Evolutionary conservation across 2,797 vertebrate genomes (phyloP).

Genomic region (Florisuga fusca): DNA sequence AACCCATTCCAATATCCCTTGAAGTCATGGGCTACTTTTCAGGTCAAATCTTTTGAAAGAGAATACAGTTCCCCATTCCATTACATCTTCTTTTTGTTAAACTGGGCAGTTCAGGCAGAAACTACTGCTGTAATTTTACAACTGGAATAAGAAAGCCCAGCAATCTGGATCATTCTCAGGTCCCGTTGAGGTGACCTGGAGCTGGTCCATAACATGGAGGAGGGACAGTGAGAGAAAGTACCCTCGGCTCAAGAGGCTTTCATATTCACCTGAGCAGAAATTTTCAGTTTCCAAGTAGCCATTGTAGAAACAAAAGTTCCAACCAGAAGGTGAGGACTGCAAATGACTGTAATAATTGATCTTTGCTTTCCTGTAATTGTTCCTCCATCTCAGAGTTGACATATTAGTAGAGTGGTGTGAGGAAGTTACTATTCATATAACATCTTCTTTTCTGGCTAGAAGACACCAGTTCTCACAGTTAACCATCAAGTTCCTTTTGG

Average conservation of each 20-base stretch:
- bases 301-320: too few relatives aligned
- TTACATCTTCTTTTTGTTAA: neutral
- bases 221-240: too few relatives aligned
- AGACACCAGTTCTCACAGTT: neutral
- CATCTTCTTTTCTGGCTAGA: neutral
- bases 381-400: neutral
- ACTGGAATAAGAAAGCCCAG: neutral
- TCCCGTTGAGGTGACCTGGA: too few relatives aligned
- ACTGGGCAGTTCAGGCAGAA: neutral
- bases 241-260: too few relatives aligned
- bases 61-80: neutral
- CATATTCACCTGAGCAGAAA: too few relatives aligned
- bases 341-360: neutral
- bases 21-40: neutral
- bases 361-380: neutral
- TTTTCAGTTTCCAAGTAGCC: too few relatives aligned
- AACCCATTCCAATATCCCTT: neutral
- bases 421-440: neutral
- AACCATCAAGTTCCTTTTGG: neutral
- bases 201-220: too few relatives aligned
- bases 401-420: neutral
- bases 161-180: neutral
- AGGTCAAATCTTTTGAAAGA: neutral
- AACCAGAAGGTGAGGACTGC: too few relatives aligned
- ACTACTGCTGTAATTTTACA: neutral